Percentiles rank a stretch among this genome's conserved stretches.
phyloP scores from a whole-genome alignment of 2,113 vertebrate genomes.

The Pseudolaguvia tuberculata region DNA sequence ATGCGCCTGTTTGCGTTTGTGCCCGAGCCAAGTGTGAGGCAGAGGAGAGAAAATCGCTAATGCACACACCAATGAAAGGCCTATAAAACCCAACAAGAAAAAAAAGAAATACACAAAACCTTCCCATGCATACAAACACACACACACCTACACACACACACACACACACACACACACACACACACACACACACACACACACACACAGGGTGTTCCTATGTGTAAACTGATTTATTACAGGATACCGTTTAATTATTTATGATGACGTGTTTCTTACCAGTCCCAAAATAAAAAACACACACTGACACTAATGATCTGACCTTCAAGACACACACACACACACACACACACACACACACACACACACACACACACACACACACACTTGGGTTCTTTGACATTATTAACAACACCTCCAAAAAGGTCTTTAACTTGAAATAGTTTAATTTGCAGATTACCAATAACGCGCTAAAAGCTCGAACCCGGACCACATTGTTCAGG shows the following conservation, averaged over 20 bases:
- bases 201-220: constrained; percentile 31
- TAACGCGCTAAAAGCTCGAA: background rate
- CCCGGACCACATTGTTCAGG: background rate
- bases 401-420: background rate
- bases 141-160: constrained; percentile 12
- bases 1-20: constrained; percentile 20
- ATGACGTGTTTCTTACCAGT: background rate
- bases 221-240: constrained; percentile 44
- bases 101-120: background rate
- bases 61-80: constrained; percentile 17
- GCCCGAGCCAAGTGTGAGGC: constrained; percentile 7
- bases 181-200: background rate
- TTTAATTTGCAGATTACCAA: too few species aligned
- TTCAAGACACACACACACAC: background rate
- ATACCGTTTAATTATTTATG: constrained; percentile 34
- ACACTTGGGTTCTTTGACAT: constrained; percentile 3
- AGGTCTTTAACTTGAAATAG: too few species aligned
- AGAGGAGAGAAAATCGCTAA: background rate
- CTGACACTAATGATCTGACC: background rate
- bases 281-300: constrained; percentile 7
- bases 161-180: constrained; percentile 12
- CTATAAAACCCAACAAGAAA: constrained; percentile 32
- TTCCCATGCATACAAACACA: background rate
- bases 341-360: background rate
- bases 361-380: too few species aligned